Base-by-base conservation (phyloP, 2,113 vertebrate genomes). In the Ascaphus truei region DNA sequence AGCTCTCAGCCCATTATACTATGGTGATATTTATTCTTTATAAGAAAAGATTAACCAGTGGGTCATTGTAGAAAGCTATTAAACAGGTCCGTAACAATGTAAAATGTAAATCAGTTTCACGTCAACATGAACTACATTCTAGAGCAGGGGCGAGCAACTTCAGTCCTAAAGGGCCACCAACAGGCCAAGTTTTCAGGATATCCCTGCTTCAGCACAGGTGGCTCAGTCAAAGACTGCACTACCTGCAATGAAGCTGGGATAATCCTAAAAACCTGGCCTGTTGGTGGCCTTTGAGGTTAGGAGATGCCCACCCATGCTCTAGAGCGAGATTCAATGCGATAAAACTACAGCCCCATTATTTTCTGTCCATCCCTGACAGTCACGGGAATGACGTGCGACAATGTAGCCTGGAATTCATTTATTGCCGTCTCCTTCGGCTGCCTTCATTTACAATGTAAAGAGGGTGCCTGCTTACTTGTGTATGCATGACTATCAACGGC, bases 381-480 rank as follows among this genome's bases (percentile, higher is more conserved):
- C n/a, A 36, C n/a, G 16, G 26, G 47, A 39, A 26, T 25, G 10
- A 23, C 20, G 36, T 51, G 34, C n/a, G n/a, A 29, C 39, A 29
- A 55, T 16, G 16, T 29, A 31, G 18, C 36, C n/a, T 9, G 1
- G 7, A n/a, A 27, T 60, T 61, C 67, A 61, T 61, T 61, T 60
- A 12, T 69, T 41, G 55, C 45, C 31, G n/a, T 20, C 29, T 20
- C 39, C 62, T 41, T 52, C 31, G 37, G 43, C 22, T 18, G 34
- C 25, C 57, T 22, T 66, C 27, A 66, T 71, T 51, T 71, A 41
- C 67, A 71, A 69, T 60, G 43, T 69, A 60, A 61, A 61, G 67
- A 39, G 33, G 56, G 33, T 11, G 34, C 41, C 30, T n/a, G 57
- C 56, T 61, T 61, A 37, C 67, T 71, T 71, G 56, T 61, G 67